Base-by-base conservation (phyloP, 2,797 vertebrate species). In the Parauchenoglanis punctatus region DNA sequence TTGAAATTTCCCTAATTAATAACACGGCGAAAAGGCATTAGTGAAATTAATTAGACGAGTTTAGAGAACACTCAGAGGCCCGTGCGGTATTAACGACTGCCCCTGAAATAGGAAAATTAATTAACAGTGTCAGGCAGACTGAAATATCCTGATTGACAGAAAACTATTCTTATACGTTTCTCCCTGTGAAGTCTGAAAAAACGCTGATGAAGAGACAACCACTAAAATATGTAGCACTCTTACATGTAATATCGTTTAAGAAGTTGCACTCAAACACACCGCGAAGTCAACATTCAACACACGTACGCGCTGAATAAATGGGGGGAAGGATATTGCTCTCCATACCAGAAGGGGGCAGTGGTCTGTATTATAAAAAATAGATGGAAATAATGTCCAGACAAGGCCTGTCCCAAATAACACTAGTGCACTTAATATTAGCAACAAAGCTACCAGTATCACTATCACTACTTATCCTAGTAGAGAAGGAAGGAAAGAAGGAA, bases 1-100 rank as follows among this genome's bases (percentile, higher is more conserved):
- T 54, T 68, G 67, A 88, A 85, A 80, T 70, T 73, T 63, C 78
- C 49, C 87, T 88, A 75, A 87, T 88, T 85, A 89, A 90, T 76
- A 88, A 31, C 28, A 77, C 44, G n/a, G 67, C 40, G 31, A 93
- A 94, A 93, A 95, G 93, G 93, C 93, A 93, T 93, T 93, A 92
- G 93, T 96, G 94, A 93, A 95, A 94, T 95, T 95, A 95, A 96
- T 95, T 94, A 93, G 94, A 94, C 90, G 94, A 94, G 94, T 95
- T 93, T 95, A 93, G 93, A 91, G 94, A 93, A 94, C 93, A 91
- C 93, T 84, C 81, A 90, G 91, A 93, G 87, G 92, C 91, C 91
- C 90, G 90, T 88, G 91, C 86, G 90, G 93, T 93, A 89, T 92
- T 90, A 93, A 91, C 72, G 81, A 31, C 90, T 88, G 93, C 91